Percentiles rank a stretch among this genome's conserved stretches.
phyloP scores from a whole-genome alignment of 2,888 invertebrate species.

The Platerodrilus igneus region DNA sequence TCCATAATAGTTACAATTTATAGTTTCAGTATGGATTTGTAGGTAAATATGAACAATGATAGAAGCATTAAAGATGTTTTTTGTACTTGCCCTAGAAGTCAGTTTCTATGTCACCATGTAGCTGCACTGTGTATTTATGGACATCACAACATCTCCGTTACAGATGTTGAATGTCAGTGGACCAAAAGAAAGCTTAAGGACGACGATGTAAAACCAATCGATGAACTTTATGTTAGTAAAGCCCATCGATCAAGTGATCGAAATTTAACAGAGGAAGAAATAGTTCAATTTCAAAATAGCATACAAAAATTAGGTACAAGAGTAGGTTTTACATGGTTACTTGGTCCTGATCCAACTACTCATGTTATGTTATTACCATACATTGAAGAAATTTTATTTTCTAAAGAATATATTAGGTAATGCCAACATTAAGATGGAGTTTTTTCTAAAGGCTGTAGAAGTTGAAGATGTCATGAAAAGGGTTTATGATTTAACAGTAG shows the following conservation, averaged over 20 bases:
- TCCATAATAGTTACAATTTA: no score
- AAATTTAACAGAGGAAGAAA: neutral
- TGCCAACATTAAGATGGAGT: no score
- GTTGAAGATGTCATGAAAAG: no score
- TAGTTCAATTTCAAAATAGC: neutral
- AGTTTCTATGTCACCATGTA: slow-evolving; percentile 1
- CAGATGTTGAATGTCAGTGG: slow-evolving; percentile 1
- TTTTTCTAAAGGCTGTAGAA: no score
- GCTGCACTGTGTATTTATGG: neutral
- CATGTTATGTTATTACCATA: neutral
- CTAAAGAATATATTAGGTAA: neutral
- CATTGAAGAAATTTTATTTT: neutral
- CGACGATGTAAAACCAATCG: neutral
- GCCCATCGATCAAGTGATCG: neutral
- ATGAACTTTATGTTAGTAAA: neutral
- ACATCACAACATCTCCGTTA: neutral
- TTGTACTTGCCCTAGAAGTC: neutral
- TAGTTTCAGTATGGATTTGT: no score
- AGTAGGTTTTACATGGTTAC: neutral
- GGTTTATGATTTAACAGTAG: no score
- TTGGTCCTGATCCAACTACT: no score
- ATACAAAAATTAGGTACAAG: neutral
- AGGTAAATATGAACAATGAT: no score
- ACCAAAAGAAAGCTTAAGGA: neutral
- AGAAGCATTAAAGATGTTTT: no score